Percentiles rank a stretch among this genome's conserved stretches.
These are phyloP conservation scores for Rhynchomys soricoides DNA, from an alignment of 2,113 vertebrate species.

Conservation along the genomic window DNA sequence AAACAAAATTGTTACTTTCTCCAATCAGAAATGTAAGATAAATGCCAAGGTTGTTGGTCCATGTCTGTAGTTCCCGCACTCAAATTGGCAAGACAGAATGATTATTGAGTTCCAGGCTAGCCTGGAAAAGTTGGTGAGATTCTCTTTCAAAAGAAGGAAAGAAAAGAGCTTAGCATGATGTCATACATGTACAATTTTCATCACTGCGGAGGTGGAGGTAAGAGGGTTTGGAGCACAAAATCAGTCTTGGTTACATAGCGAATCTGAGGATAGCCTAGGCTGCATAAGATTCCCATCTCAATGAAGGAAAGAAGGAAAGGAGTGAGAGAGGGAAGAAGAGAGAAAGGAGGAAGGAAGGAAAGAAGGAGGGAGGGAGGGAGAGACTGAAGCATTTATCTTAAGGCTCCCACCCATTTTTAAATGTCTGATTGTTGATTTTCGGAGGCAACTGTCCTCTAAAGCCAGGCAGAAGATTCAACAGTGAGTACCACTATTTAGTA, in stretches of 20 bases:
- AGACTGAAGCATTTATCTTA: not conserved
- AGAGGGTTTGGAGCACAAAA: not conserved
- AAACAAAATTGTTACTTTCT: not conserved
- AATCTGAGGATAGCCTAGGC: not conserved
- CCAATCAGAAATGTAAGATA: slow-evolving; percentile 38
- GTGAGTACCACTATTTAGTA: slow-evolving; percentile 16
- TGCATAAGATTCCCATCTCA: not conserved
- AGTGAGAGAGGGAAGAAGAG: not conserved
- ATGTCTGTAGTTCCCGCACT: not conserved
- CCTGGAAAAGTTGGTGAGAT: not conserved
- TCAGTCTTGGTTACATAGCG: not conserved
- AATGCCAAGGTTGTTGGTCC: not conserved
- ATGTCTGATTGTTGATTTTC: slow-evolving; percentile 40
- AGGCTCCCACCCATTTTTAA: not conserved
- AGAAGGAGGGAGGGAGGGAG: not conserved
- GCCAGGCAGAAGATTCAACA: not conserved
- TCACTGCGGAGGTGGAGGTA: not conserved
- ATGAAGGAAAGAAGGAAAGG: not conserved
- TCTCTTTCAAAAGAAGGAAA: not conserved
- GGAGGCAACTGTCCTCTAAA: slow-evolving; percentile 17
- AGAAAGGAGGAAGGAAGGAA: not conserved
- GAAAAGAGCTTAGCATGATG: not conserved
- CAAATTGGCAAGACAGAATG: not conserved
- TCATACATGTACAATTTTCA: not conserved
- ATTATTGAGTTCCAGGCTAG: not conserved